Percentiles rank a stretch among this genome's conserved stretches.
phyloP scores from a whole-genome alignment of 1,140 invertebrate genomes.

The Stenopsyche tienmushanensis region DNA sequence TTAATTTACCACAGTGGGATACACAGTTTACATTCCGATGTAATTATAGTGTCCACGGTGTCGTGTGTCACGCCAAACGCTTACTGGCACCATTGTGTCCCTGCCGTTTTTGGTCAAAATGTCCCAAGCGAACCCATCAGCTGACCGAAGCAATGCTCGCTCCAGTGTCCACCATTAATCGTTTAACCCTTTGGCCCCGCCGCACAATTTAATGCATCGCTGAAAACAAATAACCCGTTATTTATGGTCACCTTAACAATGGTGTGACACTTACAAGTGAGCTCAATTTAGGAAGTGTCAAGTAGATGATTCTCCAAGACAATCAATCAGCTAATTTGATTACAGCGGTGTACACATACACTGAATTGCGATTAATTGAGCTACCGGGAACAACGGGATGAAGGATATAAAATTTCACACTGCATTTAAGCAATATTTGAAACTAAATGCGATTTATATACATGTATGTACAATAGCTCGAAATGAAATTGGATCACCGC shows the following conservation, averaged over 20 bases:
- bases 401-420: too few species aligned
- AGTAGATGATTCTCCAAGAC: too few species aligned
- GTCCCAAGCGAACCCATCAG: background rate
- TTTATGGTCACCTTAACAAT: too few species aligned
- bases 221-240: background rate
- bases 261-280: too few species aligned
- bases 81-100: background rate
- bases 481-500: too few species aligned
- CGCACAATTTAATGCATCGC: background rate
- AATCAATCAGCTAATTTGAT: too few species aligned
- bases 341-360: too few species aligned
- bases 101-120: constrained; percentile 1
- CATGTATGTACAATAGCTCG: too few species aligned
- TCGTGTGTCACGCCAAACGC: constrained; percentile 8
- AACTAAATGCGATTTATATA: background rate
- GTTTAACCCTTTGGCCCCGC: constrained; percentile 2
- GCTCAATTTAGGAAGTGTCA: too few species aligned
- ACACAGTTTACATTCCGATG: background rate
- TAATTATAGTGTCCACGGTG: constrained; percentile 5
- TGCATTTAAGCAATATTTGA: too few species aligned
- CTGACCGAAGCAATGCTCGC: background rate
- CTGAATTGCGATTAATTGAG: too few species aligned
- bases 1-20: constrained; percentile 13
- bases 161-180: background rate
- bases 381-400: too few species aligned